A percentile compares a stretch with the other conserved stretches of the same genome.
These are phyloP conservation scores for Solenopsis invicta DNA, from an alignment of 1,140 invertebrate species.

Conservation along the genomic window DNA sequence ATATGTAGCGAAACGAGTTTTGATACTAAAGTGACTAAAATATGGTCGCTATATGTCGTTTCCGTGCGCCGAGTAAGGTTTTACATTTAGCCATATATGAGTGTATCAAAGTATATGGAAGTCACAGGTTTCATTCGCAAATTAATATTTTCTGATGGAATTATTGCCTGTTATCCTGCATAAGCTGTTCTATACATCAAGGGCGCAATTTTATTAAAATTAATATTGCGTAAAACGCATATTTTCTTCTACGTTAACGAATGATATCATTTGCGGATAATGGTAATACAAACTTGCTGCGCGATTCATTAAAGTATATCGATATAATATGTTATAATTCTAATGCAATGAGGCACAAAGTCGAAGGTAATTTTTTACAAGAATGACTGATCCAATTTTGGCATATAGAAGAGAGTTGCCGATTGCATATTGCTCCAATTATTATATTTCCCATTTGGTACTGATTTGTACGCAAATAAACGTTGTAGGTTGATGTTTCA, in stretches of 20 bases:
- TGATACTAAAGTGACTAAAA: constrained; percentile 69
- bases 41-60: constrained; percentile 59
- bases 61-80: constrained; percentile 36
- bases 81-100: constrained; percentile 44
- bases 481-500: no score
- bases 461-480: no score
- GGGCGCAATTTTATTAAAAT: constrained; percentile 18
- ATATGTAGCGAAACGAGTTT: constrained; percentile 54
- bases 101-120: constrained; percentile 15
- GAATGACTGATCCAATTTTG: background rate
- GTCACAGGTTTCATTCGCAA: constrained; percentile 22
- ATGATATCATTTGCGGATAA: background rate
- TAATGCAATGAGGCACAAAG: background rate
- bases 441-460: no score
- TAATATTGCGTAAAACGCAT: constrained; percentile 24
- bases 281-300: background rate
- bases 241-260: constrained; percentile 15
- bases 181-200: background rate
- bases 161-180: background rate
- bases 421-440: no score
- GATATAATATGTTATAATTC: background rate
- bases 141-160: constrained; percentile 59
- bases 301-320: constrained; percentile 18
- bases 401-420: background rate
- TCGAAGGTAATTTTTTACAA: background rate